Conservation (phyloP, 2,113 vertebrate genomes). For the Microcebus ravelobensis region DNA sequence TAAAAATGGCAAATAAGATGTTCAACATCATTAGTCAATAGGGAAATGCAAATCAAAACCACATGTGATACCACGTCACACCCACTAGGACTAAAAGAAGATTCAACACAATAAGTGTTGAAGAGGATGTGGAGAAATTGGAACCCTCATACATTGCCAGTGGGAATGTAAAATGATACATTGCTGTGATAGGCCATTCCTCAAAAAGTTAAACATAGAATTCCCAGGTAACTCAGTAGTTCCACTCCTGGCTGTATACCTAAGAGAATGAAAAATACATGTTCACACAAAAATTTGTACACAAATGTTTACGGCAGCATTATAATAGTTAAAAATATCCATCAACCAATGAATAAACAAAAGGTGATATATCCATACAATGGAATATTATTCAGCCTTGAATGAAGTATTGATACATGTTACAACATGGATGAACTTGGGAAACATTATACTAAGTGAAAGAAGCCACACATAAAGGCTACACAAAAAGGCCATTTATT, state of each 20-base stretch:
- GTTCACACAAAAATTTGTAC: background rate
- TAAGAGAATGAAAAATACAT: background rate
- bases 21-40: background rate
- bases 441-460: background rate
- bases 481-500: background rate
- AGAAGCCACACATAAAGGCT: background rate
- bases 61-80: background rate
- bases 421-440: background rate
- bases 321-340: background rate
- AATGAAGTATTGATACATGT: background rate
- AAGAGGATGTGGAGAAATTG: background rate
- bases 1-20: background rate
- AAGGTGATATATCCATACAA: background rate
- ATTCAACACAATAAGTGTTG: background rate
- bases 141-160: background rate
- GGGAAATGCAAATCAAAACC: background rate
- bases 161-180: background rate
- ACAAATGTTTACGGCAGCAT: background rate
- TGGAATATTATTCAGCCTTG: background rate
- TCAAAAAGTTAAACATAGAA: background rate
- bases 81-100: background rate
- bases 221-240: background rate
- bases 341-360: background rate
- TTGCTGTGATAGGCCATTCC: background rate
- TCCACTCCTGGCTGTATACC: background rate